A percentile compares a stretch with the other conserved stretches of the same genome.
Conservation (phyloP, 2,888 invertebrate genomes). For the Incurvaria masculella region DNA sequence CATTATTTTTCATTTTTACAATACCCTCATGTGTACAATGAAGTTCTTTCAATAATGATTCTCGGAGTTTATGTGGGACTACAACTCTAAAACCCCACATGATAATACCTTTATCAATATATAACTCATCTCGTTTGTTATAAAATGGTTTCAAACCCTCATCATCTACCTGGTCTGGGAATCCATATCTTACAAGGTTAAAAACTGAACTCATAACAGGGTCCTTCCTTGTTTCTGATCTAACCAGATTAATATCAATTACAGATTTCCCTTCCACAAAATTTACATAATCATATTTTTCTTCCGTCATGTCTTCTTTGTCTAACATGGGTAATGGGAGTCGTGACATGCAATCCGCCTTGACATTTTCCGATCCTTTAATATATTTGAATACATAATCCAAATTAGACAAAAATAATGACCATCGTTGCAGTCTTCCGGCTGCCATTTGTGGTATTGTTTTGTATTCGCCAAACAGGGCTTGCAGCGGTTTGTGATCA, state of each 20-base stretch:
- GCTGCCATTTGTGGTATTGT: slow-evolving; percentile 24
- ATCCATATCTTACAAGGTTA: slow-evolving; percentile 7
- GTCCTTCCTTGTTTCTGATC: slow-evolving; percentile 11
- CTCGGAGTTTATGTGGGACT: not conserved
- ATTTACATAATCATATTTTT: slow-evolving; percentile 9
- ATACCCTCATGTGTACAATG: slow-evolving; percentile 5
- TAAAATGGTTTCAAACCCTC: slow-evolving; percentile 7
- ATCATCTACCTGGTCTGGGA: not conserved
- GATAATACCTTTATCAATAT: slow-evolving; percentile 8
- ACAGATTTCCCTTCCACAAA: slow-evolving; percentile 10
- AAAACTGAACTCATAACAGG: slow-evolving; percentile 6
- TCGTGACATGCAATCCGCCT: slow-evolving; percentile 11
- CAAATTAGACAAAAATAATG: slow-evolving; percentile 10
- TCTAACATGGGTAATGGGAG: slow-evolving; percentile 5
- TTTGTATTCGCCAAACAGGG: slow-evolving; percentile 21
- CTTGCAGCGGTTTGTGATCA: slow-evolving; percentile 25
- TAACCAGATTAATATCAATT: slow-evolving; percentile 7
- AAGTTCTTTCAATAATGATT: not conserved
- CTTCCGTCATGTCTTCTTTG: not conserved
- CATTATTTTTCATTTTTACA: slow-evolving; percentile 9
- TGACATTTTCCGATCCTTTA: slow-evolving; percentile 6
- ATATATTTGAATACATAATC: slow-evolving; percentile 7
- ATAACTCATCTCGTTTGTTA: slow-evolving; percentile 8
- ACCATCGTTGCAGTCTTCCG: slow-evolving; percentile 23
- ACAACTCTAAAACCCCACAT: slow-evolving; percentile 10